Percentiles rank a stretch among this genome's conserved stretches.
Conservation (phyloP, 2,113 vertebrate genomes). For the Epinephelus cyanopodus region DNA sequence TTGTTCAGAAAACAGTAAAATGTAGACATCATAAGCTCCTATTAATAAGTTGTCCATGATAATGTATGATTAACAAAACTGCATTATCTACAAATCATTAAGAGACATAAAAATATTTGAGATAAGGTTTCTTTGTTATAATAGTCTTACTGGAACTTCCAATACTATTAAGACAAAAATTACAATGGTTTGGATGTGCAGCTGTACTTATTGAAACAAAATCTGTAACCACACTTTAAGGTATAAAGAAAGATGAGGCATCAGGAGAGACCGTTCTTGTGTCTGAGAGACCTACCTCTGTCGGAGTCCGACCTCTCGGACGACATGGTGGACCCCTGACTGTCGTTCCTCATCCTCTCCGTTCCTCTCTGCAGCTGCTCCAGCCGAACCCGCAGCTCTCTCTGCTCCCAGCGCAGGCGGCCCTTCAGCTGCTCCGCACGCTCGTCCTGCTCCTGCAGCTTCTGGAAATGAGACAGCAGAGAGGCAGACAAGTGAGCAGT, state of each 20-base stretch:
- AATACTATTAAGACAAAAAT: neutral
- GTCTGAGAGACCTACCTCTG: conserved; percentile 81
- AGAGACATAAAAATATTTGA: too few relatives aligned
- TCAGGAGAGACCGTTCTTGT: neutral
- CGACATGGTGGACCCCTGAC: conserved; percentile 90
- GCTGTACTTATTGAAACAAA: too few relatives aligned
- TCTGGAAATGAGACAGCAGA: conserved; percentile 77
- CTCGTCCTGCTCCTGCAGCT: conserved; percentile 92
- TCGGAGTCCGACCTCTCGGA: conserved; percentile 92
- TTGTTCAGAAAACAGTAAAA: neutral
- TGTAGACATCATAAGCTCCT: neutral
- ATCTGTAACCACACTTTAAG: neutral
- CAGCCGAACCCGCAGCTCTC: conserved; percentile 85
- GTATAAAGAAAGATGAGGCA: too few relatives aligned
- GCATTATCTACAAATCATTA: neutral
- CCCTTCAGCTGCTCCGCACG: conserved; percentile 87
- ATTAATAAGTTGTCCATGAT: neutral
- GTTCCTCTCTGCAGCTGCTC: conserved; percentile 84
- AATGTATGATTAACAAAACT: neutral
- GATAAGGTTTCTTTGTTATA: too few relatives aligned
- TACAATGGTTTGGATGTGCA: neutral
- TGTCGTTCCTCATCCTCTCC: conserved; percentile 89
- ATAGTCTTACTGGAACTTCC: neutral
- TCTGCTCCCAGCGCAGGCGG: conserved; percentile 88
- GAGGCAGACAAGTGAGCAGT: neutral